Percentiles rank a stretch among this genome's conserved stretches.
Conservation (phyloP, 2,888 invertebrate genomes). For the Neoscelio sp. region DNA sequence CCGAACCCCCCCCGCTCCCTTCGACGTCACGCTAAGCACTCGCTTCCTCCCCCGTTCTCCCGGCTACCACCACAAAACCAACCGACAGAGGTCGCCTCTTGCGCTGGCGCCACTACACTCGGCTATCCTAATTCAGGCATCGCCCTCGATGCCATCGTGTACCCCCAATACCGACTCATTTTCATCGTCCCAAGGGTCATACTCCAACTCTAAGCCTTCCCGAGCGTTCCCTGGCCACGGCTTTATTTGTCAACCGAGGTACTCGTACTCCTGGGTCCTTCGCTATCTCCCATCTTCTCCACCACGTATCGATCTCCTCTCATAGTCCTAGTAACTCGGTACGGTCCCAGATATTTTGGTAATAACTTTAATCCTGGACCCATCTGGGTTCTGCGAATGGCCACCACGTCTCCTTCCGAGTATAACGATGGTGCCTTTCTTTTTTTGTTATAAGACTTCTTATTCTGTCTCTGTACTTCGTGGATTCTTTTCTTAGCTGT, state of each 20-base stretch:
- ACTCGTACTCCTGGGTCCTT: slow-evolving; percentile 72
- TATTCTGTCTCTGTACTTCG: slow-evolving; percentile 41
- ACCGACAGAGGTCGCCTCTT: too few relatives aligned
- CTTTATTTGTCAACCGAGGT: slow-evolving; percentile 74
- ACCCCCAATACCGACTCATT: too few relatives aligned
- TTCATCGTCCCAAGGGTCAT: too few relatives aligned
- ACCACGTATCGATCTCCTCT: slow-evolving; percentile 76
- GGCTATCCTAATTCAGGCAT: neutral
- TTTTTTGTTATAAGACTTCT: slow-evolving; percentile 23
- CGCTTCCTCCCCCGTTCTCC: too few relatives aligned
- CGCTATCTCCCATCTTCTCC: slow-evolving; percentile 71
- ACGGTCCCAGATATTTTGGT: slow-evolving; percentile 37
- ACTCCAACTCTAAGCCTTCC: too few relatives aligned
- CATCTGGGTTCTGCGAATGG: slow-evolving; percentile 30
- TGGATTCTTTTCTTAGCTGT: neutral
- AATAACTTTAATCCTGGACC: slow-evolving; percentile 21
- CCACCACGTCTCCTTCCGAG: slow-evolving; percentile 11
- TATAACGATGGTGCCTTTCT: slow-evolving; percentile 5
- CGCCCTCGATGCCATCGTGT: too few relatives aligned
- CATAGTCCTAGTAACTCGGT: slow-evolving; percentile 57
- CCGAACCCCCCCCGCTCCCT: too few relatives aligned
- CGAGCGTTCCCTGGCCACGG: neutral
- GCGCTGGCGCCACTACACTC: too few relatives aligned
- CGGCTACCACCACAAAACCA: too few relatives aligned
- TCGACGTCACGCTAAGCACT: too few relatives aligned